These are phyloP conservation scores for Acridotheres tristis DNA, from an alignment of 2,797 vertebrate species.

Conservation along the genomic window DNA sequence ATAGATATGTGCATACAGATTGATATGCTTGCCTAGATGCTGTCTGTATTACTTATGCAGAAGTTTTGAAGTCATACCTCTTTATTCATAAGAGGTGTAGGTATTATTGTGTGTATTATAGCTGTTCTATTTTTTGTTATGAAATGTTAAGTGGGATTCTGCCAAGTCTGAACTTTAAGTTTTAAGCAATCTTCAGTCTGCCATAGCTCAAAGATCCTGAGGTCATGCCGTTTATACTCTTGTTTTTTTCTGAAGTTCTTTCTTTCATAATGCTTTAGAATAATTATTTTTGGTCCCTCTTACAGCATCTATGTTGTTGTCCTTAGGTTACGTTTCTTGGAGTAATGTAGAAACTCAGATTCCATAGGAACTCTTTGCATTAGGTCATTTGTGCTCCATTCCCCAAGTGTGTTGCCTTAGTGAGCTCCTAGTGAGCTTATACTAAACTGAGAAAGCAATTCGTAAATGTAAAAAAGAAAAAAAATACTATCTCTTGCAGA, in stretches of 20 bases:
- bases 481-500: not conserved
- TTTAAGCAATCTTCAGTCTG: not conserved
- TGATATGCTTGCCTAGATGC: not conserved
- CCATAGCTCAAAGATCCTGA: not conserved
- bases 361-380: not conserved
- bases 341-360: not conserved
- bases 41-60: not conserved
- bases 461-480: not conserved
- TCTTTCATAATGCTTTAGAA: not conserved
- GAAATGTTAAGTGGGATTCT: not conserved
- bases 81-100: not conserved
- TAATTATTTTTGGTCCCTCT: not conserved
- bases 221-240: not conserved
- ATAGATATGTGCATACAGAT: fast-evolving
- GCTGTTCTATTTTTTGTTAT: not conserved
- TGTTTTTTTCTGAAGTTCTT: not conserved
- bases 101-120: not conserved
- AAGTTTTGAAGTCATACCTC: not conserved
- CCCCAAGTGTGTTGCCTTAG: fast-evolving
- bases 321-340: not conserved
- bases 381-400: not conserved
- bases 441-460: not conserved
- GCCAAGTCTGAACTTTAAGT: not conserved
- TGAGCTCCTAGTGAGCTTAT: not conserved
- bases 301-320: fast-evolving